Evolutionary conservation across 2,797 vertebrate species (phyloP), one percentile per base, ranked within the genome.

Genomic region (Eurystomus glaucurus): DNA sequence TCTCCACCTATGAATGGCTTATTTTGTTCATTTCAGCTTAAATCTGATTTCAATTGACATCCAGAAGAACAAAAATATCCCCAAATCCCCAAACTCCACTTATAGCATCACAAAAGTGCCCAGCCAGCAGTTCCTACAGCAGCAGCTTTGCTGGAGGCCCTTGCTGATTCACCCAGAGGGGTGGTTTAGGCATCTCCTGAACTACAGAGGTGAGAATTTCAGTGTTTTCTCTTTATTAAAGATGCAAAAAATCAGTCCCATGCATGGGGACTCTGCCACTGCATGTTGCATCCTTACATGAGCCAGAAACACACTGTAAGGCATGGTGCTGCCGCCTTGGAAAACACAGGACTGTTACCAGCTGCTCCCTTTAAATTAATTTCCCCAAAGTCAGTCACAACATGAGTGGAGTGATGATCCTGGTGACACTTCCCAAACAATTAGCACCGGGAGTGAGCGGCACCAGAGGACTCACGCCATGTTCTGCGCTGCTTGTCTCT

Each of bases 351-450:
- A 90, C 87, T 93, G 85, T 62, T 95, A 94, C 85, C 95, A 95
- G 94, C 96, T 96, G 94, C 83, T 96, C 85, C 76, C 78, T 95
- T 97, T 93, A 94, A 76, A 95, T 94, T 70, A 88, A 95, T 77
- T 91, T 93, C 88, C 87, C 86, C 81, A 80, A 80, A 94, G 74
- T 86, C 45, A 39, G 72, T 89, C 88, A 86, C 76, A 85, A 78
- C 65, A 57, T 0, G 48, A 92, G 66, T 4, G 3, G 78, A 88
- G 77, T 0, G 11, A 80, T 4, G 62, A 85, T 95, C 81, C 55
- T 7, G 12, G 11, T 88, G 94, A 95, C 83, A 83, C 94, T 97
- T 97, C 88, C 83, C 3, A 1, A 96, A 93, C 96, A 92, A 85
- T 97, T 92, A 92, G 85, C 83, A 91, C 94, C 1, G 10, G 66